Evolutionary conservation across 2,888 invertebrate genomes (phyloP).

Genomic region (Danaus chrysippus): DNA sequence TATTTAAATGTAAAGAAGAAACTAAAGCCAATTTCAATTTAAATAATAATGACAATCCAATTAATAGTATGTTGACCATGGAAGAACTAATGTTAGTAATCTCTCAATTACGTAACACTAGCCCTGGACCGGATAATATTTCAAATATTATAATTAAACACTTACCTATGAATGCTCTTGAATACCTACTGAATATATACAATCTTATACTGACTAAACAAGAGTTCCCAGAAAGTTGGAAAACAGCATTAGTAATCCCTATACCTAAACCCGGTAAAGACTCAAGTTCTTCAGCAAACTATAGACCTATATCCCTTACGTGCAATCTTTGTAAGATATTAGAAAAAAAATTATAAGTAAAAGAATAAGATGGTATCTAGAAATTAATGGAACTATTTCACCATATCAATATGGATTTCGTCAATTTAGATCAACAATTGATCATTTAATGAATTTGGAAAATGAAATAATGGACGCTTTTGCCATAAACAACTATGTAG

Average conservation of each 20-base stretch:
- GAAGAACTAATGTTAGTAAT: conserved; percentile 20
- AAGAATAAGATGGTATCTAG: conserved; percentile 24
- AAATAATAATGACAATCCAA: conserved; percentile 1
- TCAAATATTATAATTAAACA: conserved; percentile 27
- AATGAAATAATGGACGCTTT: conserved; percentile 22
- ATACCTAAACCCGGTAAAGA: conserved; percentile 29
- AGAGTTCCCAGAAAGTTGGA: conserved; percentile 28
- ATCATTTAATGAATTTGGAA: conserved; percentile 22
- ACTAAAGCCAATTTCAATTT: not conserved
- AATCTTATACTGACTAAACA: conserved; percentile 16
- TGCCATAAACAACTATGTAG: conserved; percentile 22
- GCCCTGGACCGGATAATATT: conserved; percentile 28
- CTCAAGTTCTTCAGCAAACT: conserved; percentile 15
- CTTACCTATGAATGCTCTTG: conserved; percentile 18
- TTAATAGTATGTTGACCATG: conserved; percentile 1
- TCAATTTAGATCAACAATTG: conserved; percentile 25
- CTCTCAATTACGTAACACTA: conserved; percentile 15
- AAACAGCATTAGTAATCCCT: conserved; percentile 28
- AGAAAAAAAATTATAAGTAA: conserved; percentile 28
- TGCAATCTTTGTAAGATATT: conserved; percentile 26
- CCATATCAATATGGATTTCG: conserved; percentile 27
- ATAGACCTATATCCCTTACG: conserved; percentile 29
- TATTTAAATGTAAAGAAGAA: too few relatives aligned
- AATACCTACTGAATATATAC: conserved; percentile 17
- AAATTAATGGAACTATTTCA: conserved; percentile 1